Base-by-base conservation (phyloP, 2,888 invertebrate genomes). In the Norana najaformis region DNA sequence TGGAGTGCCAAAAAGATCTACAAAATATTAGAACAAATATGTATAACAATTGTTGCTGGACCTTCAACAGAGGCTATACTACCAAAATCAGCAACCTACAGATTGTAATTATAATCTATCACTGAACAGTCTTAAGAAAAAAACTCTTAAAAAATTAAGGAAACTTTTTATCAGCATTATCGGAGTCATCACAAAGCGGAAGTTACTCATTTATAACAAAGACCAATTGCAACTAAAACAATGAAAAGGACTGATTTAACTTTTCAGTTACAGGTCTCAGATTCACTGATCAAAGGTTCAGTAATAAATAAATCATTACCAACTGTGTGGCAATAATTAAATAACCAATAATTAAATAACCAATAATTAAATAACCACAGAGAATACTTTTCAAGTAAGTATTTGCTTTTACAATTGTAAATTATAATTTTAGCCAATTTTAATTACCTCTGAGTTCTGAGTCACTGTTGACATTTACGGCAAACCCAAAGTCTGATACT, bases 401-500 rank as follows among this genome's bases (percentile, higher is more conserved):
- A 53, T 2, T 8, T 69, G 30, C n/a, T 69, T n/a, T 11, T 69
- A n/a, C 13, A 69, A 69, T n/a, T n/a, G 30, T n/a, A n/a, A 69
- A 69, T 69, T 69, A n/a, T 30, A 69, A 30, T n/a, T 69, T 5
- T n/a, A 69, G 16, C 69, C 69, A n/a, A n/a, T 69, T 69, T 85
- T 0, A 85, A 92, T 89, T 91, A 94, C 94, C 95, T 91, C 92
- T 92, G 4, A 95, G 92, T 91, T 94, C 94, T 83, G 94, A 93
- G 20, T 93, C 93, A 35, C 92, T 90, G 38, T 92, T 91, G 2
- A 95, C 89, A 37, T 93, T 92, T 37, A 94, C 94, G 18, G 99
- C 99, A 95, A 99, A 99, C 14, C 99, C 99, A 96, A 99, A 99
- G 95, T 99, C 99, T 0, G 99, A 99, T 92, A 99, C 97, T 95